These are phyloP conservation scores for Dorcus parallelipipedus DNA, from an alignment of 2,888 invertebrate genomes.

Conservation along the genomic window DNA sequence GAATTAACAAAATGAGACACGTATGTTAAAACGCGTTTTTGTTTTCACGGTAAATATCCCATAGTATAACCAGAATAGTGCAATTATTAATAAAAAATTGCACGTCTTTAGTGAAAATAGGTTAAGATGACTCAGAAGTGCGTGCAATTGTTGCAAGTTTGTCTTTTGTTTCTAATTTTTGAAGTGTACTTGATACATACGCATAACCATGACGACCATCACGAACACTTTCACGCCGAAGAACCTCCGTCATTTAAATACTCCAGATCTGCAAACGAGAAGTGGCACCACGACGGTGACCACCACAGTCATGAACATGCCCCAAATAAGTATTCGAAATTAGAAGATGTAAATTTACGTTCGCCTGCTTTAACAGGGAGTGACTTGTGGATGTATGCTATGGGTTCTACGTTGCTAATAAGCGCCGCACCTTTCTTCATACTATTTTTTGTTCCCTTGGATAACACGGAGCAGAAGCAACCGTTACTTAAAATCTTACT, in stretches of 20 bases:
- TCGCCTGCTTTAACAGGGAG: slow-evolving; percentile 33
- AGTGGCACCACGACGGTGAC: slow-evolving; percentile 19
- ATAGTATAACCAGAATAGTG: not conserved
- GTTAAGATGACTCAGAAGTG: not conserved
- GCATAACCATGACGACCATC: slow-evolving; percentile 47
- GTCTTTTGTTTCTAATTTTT: slow-evolving; percentile 14
- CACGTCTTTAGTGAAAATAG: not conserved
- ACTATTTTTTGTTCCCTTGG: slow-evolving; percentile 88
- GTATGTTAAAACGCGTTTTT: not conserved
- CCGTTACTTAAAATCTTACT: slow-evolving; percentile 85
- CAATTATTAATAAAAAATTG: not conserved
- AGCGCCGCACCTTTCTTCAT: slow-evolving; percentile 94
- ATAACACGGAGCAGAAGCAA: slow-evolving; percentile 78
- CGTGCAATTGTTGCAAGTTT: slow-evolving; percentile 5
- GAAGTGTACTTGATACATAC: slow-evolving; percentile 10
- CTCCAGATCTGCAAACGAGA: slow-evolving; percentile 63
- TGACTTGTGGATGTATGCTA: slow-evolving; percentile 72
- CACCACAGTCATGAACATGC: slow-evolving; percentile 35
- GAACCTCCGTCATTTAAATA: slow-evolving; percentile 80
- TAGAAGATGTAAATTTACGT: slow-evolving; percentile 8
- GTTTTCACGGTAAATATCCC: not conserved
- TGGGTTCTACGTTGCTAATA: slow-evolving; percentile 88
- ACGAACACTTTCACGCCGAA: slow-evolving; percentile 46
- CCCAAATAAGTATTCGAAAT: not conserved
- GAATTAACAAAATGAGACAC: not conserved